Percentiles rank a stretch among this genome's conserved stretches.
phyloP scores from a whole-genome alignment of 2,113 vertebrate species.

The Sterrhoptilus dennistouni region DNA sequence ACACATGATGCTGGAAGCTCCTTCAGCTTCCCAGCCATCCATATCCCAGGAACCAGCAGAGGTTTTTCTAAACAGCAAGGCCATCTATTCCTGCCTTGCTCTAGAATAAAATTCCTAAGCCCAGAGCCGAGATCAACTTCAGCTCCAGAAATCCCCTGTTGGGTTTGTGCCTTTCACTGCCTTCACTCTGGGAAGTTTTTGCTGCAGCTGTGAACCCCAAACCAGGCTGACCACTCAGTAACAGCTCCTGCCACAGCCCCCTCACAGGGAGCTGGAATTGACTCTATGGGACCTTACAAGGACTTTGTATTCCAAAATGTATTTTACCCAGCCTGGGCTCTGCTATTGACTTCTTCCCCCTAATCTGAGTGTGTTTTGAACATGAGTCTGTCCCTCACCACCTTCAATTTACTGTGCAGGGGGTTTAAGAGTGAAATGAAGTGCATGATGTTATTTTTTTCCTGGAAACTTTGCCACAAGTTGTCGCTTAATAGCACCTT shows the following conservation, averaged over 20 bases:
- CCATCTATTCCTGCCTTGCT: background rate
- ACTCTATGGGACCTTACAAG: background rate
- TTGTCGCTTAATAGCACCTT: background rate
- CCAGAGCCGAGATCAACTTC: background rate
- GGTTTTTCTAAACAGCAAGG: background rate
- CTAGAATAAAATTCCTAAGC: background rate
- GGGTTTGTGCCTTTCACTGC: background rate
- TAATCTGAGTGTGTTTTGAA: background rate
- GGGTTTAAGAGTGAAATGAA: background rate
- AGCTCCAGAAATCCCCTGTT: background rate
- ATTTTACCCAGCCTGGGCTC: background rate
- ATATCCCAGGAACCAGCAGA: background rate
- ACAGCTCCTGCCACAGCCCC: background rate
- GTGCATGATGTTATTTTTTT: background rate
- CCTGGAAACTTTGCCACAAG: background rate
- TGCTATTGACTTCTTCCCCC: background rate
- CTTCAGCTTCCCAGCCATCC: background rate
- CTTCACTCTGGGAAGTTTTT: background rate
- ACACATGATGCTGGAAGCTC: background rate
- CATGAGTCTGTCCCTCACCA: background rate
- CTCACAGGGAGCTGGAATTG: background rate
- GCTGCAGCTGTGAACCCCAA: background rate
- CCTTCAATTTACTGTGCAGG: background rate
- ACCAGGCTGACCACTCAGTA: background rate
- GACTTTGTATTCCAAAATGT: background rate